phyloP scores from a whole-genome alignment of 2,797 vertebrate genomes.

The Centroberyx gerrardi region DNA sequence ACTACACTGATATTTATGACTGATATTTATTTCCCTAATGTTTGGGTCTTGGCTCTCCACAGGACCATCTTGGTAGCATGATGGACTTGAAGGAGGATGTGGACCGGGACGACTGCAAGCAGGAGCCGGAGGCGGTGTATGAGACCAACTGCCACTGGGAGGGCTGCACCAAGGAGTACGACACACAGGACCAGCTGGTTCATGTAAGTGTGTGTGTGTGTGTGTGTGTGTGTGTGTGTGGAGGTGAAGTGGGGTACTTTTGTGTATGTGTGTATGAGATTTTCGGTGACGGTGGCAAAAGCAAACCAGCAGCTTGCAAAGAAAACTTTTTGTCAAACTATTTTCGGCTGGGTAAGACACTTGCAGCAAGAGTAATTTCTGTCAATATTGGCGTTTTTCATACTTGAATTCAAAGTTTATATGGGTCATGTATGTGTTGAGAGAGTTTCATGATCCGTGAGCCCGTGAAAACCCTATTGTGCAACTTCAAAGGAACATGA shows the following conservation, averaged over 20 bases:
- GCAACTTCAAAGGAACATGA: too few relatives aligned
- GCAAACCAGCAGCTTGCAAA: background rate
- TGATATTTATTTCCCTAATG: background rate
- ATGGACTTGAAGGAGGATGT: slow-evolving; percentile 95
- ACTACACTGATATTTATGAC: too few relatives aligned
- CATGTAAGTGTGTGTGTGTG: slow-evolving; percentile 88
- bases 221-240: background rate
- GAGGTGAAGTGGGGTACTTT: too few relatives aligned
- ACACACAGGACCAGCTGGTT: slow-evolving; percentile 98
- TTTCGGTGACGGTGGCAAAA: background rate
- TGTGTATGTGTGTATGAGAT: too few relatives aligned
- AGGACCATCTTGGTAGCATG: slow-evolving; percentile 87
- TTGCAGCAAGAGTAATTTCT: too few relatives aligned
- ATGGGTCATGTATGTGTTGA: too few relatives aligned
- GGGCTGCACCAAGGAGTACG: slow-evolving; percentile 94
- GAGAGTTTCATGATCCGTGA: too few relatives aligned
- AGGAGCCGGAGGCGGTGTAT: slow-evolving; percentile 95
- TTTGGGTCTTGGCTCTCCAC: slow-evolving; percentile 19
- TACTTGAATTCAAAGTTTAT: too few relatives aligned
- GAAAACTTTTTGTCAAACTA: background rate
- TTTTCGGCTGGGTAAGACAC: too few relatives aligned
- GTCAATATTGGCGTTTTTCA: background rate
- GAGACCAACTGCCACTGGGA: slow-evolving; percentile 99
- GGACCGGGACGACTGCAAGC: slow-evolving; percentile 97
- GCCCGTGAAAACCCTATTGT: too few relatives aligned